Evolutionary conservation across 2,797 vertebrate species (phyloP).

Genomic region (Propithecus perrieri): DNA sequence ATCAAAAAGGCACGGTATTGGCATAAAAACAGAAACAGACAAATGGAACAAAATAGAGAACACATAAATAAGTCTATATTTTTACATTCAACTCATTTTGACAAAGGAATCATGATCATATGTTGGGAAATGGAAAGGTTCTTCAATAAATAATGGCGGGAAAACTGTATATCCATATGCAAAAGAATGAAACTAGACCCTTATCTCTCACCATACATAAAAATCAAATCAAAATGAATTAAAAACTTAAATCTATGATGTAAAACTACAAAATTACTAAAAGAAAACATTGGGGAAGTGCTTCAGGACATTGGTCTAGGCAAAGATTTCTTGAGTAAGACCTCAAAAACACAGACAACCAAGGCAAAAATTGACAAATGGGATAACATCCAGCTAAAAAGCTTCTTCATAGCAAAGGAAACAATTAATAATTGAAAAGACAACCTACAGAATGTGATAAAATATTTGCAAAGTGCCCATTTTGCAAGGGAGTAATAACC

Average conservation of each 20-base stretch:
- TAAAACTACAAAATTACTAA: background rate
- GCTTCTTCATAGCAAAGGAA: background rate
- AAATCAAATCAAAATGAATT: too few relatives aligned
- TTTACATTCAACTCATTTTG: background rate
- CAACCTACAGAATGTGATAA: background rate
- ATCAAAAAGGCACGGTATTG: background rate
- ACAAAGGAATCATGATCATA: background rate
- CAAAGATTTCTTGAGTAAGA: background rate
- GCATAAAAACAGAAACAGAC: background rate
- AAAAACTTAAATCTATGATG: background rate
- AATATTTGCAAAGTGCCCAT: background rate
- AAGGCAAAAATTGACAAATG: background rate
- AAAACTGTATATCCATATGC: background rate
- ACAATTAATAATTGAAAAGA: background rate
- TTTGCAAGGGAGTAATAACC: background rate
- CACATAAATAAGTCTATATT: background rate
- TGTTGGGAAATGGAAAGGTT: background rate
- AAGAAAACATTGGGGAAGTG: background rate
- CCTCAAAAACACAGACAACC: background rate
- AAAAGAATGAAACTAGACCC: too few relatives aligned
- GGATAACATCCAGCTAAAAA: background rate
- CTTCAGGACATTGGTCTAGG: background rate
- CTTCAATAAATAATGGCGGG: background rate
- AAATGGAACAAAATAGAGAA: background rate
- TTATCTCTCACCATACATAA: too few relatives aligned